Percentiles rank a stretch among this genome's conserved stretches.
phyloP scores from a whole-genome alignment of 1,140 invertebrate genomes.

The fruit fly (Drosophila melanogaster) region Release_6_plus_ISO1_MT NC_004354.4:17572001-17572500 shows the following conservation, averaged over 20 bases:
- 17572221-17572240: not conserved
- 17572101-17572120: slow-evolving; percentile 54
- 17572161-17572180: slow-evolving; percentile 7
- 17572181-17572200: slow-evolving; percentile 7
- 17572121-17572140: slow-evolving; percentile 57
- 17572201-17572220: not conserved
- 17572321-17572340: slow-evolving; percentile 5
- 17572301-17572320: slow-evolving; percentile 13
- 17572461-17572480: not conserved
- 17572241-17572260: not conserved
- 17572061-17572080: slow-evolving; percentile 2
- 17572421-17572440: slow-evolving; percentile 41
- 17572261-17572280: slow-evolving; percentile 2
- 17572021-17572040: not conserved
- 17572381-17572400: not conserved
- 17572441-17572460: slow-evolving; percentile 57
- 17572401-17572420: not conserved
- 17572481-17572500: not conserved
- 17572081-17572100: slow-evolving; percentile 1
- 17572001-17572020: not conserved
- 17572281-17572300: slow-evolving; percentile 2
- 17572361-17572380: slow-evolving; percentile 24
- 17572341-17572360: slow-evolving; percentile 42
- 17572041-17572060: not conserved
- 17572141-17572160: slow-evolving; percentile 54